Conservation (phyloP, 2,113 vertebrate genomes). For the Noctilio leporinus region DNA sequence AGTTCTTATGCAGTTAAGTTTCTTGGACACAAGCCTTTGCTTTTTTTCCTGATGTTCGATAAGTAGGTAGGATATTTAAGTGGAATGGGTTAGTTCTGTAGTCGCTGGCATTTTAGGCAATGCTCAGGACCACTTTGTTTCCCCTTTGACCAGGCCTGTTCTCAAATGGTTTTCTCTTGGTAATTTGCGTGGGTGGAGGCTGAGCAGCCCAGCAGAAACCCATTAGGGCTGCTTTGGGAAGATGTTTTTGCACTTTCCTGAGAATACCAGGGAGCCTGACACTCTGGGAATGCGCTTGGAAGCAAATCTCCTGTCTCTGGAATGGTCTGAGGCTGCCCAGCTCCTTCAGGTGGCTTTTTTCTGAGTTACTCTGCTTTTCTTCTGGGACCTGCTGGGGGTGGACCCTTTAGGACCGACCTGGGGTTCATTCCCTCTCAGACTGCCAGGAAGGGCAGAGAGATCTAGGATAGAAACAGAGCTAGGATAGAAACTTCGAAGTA, state of each 20-base stretch:
- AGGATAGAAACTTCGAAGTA: not conserved
- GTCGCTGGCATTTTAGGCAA: not conserved
- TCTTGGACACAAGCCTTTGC: not conserved
- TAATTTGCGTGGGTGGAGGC: not conserved
- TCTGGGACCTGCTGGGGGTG: not conserved
- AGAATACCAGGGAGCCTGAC: not conserved
- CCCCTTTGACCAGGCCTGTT: not conserved
- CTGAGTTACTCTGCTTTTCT: not conserved
- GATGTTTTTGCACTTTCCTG: not conserved
- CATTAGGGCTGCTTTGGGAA: not conserved
- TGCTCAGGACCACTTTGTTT: not conserved
- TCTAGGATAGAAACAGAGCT: not conserved
- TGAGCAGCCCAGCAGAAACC: not conserved
- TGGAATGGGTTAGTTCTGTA: not conserved
- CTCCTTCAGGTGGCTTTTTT: not conserved
- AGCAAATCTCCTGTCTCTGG: not conserved
- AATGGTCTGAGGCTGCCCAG: not conserved
- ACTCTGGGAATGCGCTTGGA: not conserved
- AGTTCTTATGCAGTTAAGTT: not conserved
- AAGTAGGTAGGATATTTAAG: not conserved
- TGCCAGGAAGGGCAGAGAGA: not conserved
- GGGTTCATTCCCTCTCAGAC: not conserved
- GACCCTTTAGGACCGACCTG: not conserved
- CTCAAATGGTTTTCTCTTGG: not conserved
- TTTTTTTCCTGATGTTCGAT: not conserved